A percentile compares a stretch with the other conserved stretches of the same genome.
These are phyloP conservation scores for Epirrita christyi DNA, from an alignment of 2,888 invertebrate genomes.

Conservation along the genomic window DNA sequence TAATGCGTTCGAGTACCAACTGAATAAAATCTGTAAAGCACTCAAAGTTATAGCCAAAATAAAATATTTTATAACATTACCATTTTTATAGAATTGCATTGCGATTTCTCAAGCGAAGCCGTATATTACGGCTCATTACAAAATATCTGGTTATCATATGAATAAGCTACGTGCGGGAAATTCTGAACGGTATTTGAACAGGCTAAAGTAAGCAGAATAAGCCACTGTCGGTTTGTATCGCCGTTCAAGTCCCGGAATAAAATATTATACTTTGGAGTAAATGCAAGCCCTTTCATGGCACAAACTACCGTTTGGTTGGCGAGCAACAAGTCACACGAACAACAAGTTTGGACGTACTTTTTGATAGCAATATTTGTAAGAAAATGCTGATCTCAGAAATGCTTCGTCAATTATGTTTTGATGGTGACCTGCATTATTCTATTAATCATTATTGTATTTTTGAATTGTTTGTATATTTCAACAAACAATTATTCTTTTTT, in stretches of 20 bases:
- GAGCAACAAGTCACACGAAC: constrained; percentile 28
- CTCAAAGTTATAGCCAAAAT: too few relatives aligned
- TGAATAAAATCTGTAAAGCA: too few relatives aligned
- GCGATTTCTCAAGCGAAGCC: constrained; percentile 9
- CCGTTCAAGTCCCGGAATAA: constrained; percentile 13
- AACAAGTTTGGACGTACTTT: constrained; percentile 16
- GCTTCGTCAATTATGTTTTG: background rate
- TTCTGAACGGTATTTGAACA: constrained; percentile 30
- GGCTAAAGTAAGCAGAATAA: constrained; percentile 28
- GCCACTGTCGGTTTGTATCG: constrained; percentile 21
- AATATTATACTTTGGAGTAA: constrained; percentile 18
- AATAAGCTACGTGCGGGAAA: constrained; percentile 36
- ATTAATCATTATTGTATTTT: too few relatives aligned
- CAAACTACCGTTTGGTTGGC: constrained; percentile 4
- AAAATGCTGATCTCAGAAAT: background rate
- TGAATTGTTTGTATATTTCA: too few relatives aligned
- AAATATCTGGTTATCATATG: constrained; percentile 35
- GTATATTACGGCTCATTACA: constrained; percentile 25
- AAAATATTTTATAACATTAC: constrained; percentile 9
- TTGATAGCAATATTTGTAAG: background rate
- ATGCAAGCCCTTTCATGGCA: constrained; percentile 15
- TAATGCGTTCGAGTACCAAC: too few relatives aligned
- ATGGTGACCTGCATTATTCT: too few relatives aligned
- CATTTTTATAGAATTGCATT: constrained; percentile 20
- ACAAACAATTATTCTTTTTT: too few relatives aligned